Base-by-base conservation (phyloP, 2,797 vertebrate species). In the Notolepis coatsorum region DNA sequence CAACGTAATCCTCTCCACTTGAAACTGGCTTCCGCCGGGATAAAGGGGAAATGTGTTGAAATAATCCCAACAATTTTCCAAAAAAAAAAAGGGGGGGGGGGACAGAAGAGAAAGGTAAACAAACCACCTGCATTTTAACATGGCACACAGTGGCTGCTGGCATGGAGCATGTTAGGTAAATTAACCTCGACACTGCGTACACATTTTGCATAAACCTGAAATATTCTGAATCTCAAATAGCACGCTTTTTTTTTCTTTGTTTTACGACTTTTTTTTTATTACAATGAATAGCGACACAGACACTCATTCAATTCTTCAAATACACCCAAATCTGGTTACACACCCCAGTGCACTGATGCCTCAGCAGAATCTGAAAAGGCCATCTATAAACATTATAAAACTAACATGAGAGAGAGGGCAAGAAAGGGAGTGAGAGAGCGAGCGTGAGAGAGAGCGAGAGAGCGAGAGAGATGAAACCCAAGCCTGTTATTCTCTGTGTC, bases 31-130 rank as follows among this genome's bases (percentile, higher is more conserved):
- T 84, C 75, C 65, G 67, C 74, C 2, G 18, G 82, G 80, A 91
- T 85, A 69, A 84, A 75, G 68, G 56, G 55, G 61, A 81, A 84
- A 81, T 76, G 72, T 85, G 79, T 77, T 76, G 61, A 80, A 89
- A 88, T 88, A 86, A 87, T 85, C 82, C 80, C 81, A 62, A 72
- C 66, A 73, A 64, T 77, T 84, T 75, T 35, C 66, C 69, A 66
- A 76, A 74, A 68, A 65, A 71, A 79, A 77, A 85, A 79, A 5
- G 37, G 18, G 15, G 21, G 61, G 25, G 51, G 15, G 61, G 41
- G 49, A 71, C 31, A 24, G 50, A 71, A 45, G 52, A 43, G n/a
- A 61, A 65, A 72, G 51, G 68, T 71, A 68, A 73, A 82, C 67
- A 83, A 79, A 58, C 27, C 41, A 39, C 4, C 48, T 6, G 17